These are phyloP conservation scores for Subacronicta megacephala DNA, from an alignment of 2,888 invertebrate species.

Conservation along the genomic window DNA sequence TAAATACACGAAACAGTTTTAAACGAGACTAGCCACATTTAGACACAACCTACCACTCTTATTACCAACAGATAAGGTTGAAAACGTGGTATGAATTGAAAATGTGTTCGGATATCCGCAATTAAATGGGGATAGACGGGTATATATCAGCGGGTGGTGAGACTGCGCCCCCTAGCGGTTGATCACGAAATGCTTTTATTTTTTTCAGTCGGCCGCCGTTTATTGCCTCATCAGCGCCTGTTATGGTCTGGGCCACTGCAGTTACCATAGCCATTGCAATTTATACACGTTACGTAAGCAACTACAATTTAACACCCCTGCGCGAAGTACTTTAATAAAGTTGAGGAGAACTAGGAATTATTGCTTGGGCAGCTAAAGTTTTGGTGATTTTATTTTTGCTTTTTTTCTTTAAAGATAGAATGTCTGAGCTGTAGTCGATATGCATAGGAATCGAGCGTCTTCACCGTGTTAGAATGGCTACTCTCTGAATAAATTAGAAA, in stretches of 20 bases:
- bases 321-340: constrained; percentile 14
- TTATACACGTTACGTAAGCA: constrained; percentile 52
- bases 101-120: constrained; percentile 63
- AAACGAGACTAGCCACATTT: constrained; percentile 32
- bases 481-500: too few species aligned
- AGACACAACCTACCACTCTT: constrained; percentile 17
- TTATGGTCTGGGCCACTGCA: constrained; percentile 68
- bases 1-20: constrained; percentile 53
- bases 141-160: constrained; percentile 64
- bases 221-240: constrained; percentile 83
- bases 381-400: constrained; percentile 1
- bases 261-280: constrained; percentile 62
- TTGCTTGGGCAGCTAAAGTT: constrained; percentile 9
- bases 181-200: constrained; percentile 87
- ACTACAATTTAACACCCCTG: constrained; percentile 41
- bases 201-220: constrained; percentile 76
- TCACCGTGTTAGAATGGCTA: too few species aligned
- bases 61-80: constrained; percentile 36
- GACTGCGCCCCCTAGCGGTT: constrained; percentile 66
- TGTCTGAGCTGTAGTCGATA: too few species aligned
- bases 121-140: constrained; percentile 65
- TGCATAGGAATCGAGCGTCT: too few species aligned
- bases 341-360: constrained; percentile 31
- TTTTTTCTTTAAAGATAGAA: neutral
- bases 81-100: constrained; percentile 36